Evolutionary conservation across 2,888 invertebrate species (phyloP), one percentile per base, ranked within the genome.

Genomic region (Pristionchus arcanus): DNA sequence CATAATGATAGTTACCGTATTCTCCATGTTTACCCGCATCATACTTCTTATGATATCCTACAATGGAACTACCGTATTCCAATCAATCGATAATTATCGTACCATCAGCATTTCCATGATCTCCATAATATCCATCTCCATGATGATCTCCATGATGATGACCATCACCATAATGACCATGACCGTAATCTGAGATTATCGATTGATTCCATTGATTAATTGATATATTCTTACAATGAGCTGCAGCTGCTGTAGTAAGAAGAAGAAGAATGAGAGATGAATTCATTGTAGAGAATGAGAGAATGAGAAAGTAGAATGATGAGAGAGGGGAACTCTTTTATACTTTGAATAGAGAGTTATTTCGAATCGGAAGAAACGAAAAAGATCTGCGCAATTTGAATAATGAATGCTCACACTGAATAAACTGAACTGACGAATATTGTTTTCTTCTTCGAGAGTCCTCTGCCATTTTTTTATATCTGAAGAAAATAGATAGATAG

Each of bases 31-130:
- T 71, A 13, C 71, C 31, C 2, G 11, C 34, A 21, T 71, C 71
- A 37, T 71, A 71, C 71, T 71, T 71, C 77, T 42, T 77, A 37
- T 77, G 77, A n/a, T 77, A 77, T 77, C 42, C 77, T 77, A 42
- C 77, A 77, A 77, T 77, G 5, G 25, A 77, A 19, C 42, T 42
- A 77, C 77, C 19, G 13, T 77, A 77, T 42, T 25, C 55, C 42
- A 77, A 77, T 77, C 21, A 77, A 77, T 77, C 77, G 77, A 77
- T 77, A 66, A 66, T 37, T 77, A 77, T 42, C 77, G 77, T 77
- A 42, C 37, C 42, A 37, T 77, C 77, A 37, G 25, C 77, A 77
- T 77, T 9, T 42, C 77, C 77, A 42, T 77, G 77, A 77, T 77
- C 42, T 77, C 77, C 77, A 28, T 77, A 28, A 25, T 77, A 34